Evolutionary conservation across 2,797 vertebrate species (phyloP).

Genomic region (Epinephelus malabaricus): DNA sequence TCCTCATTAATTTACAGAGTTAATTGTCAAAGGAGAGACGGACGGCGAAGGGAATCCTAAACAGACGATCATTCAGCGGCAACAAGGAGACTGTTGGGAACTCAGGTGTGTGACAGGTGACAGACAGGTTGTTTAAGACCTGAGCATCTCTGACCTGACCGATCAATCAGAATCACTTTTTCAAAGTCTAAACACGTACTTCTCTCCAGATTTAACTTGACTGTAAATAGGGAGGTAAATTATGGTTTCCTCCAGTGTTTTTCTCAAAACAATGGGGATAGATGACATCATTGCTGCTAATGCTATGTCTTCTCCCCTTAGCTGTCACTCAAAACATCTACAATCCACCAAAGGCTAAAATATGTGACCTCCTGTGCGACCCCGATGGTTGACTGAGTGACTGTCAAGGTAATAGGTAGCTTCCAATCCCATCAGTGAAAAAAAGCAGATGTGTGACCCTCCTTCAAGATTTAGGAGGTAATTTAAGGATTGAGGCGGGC

Average conservation of each 20-base stretch:
- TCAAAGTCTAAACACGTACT: constrained; percentile 7
- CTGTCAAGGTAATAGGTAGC: constrained; percentile 55
- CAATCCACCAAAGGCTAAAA: constrained; percentile 43
- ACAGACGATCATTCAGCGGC: constrained; percentile 19
- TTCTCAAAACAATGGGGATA: background rate
- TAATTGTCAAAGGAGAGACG: constrained; percentile 14
- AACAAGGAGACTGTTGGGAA: constrained; percentile 28
- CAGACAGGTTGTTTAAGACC: constrained; percentile 44
- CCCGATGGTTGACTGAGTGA: constrained; percentile 36
- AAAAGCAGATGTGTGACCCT: constrained; percentile 35
- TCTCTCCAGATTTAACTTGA: constrained; percentile 17
- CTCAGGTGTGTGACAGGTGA: constrained; percentile 48
- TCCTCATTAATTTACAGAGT: constrained; percentile 14
- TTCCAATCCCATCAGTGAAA: constrained; percentile 55
- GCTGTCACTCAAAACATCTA: constrained; percentile 51
- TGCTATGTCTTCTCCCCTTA: background rate
- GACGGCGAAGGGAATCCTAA: constrained; percentile 31
- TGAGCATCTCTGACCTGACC: constrained; percentile 35
- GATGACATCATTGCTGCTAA: constrained; percentile 23
- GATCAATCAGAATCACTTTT: constrained; percentile 48
- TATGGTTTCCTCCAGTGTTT: background rate
- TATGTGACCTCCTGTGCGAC: constrained; percentile 48
- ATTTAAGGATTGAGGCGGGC: constrained; percentile 68
- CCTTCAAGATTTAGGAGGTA: constrained; percentile 70
- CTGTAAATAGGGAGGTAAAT: constrained; percentile 3